Evolutionary conservation across 2,797 vertebrate species (phyloP), one percentile per base, ranked within the genome.

Genomic region (Adelosebastes latens): DNA sequence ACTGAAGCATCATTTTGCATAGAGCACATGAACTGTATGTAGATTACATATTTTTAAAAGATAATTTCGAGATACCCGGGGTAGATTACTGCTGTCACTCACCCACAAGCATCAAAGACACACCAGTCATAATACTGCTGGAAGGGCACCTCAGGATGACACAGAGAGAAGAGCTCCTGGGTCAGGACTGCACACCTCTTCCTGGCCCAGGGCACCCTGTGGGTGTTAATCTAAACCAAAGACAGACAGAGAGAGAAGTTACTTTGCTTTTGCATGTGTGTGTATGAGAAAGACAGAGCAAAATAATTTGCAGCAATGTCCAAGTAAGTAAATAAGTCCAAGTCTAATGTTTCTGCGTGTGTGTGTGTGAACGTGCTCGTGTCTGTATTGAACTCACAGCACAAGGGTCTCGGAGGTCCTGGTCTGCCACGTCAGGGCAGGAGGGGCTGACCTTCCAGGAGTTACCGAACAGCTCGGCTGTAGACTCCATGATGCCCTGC

Each of bases 101-200:
- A 98, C 98, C 98, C 96, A 4, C 98, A 98, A 75, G 97, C 94
- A 1, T 98, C 97, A 31, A 97, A 97, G 93, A 98, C 90, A 91
- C 98, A 98, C 97, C 96, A 97, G 84, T 98, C 96, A 0, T 97
- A 97, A 92, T 96, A 96, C 89, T 93, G 96, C 91, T 98, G 97
- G 10, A 95, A 96, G 1, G 97, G 94, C 25, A 98, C 96, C 69
- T 95, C 95, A 0, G 90, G 2, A 0, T 97, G 97, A 81, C 98
- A 98, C 0, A 2, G 73, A 3, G 93, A 89, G 34, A 98, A 98
- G 7, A 96, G 93, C 0, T 90, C 89, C 91, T 97, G 97, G 1
- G 92, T 91, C 73, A 99, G 86, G 13, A 96, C 55, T 2, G 93
- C 86, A 16, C 98, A 98, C 32, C 84, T 96, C 69, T 94, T 94